Conservation (phyloP, 2,888 invertebrate genomes). For the Tetropium fuscum region DNA sequence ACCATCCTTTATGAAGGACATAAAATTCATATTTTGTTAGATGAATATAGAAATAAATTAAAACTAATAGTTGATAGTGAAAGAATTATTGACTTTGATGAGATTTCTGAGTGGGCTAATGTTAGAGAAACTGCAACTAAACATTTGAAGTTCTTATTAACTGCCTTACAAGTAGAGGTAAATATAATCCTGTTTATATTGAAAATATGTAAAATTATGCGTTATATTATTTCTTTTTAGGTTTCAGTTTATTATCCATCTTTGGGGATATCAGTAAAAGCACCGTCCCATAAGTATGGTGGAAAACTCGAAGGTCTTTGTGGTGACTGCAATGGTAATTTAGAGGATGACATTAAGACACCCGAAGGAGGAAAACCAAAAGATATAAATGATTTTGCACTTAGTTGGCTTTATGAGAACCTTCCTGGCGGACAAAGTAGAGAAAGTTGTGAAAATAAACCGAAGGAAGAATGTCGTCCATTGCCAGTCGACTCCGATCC, state of each 20-base stretch:
- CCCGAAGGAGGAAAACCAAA: conserved; percentile 69
- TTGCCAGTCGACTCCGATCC: conserved; percentile 75
- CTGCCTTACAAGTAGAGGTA: conserved; percentile 80
- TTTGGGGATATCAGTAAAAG: conserved; percentile 69
- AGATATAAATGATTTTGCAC: conserved; percentile 68
- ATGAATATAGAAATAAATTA: conserved; percentile 52
- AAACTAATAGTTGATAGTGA: conserved; percentile 68
- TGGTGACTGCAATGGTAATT: conserved; percentile 78
- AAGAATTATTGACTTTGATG: conserved; percentile 55
- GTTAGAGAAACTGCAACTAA: conserved; percentile 71
- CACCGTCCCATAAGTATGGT: conserved; percentile 80
- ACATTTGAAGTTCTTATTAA: conserved; percentile 74
- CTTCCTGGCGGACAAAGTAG: conserved; percentile 64
- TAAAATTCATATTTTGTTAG: conserved; percentile 62
- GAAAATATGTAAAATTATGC: neutral
- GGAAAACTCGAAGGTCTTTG: conserved; percentile 84
- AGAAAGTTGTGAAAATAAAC: conserved; percentile 60
- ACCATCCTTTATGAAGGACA: conserved; percentile 76
- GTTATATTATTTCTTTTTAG: conserved; percentile 43
- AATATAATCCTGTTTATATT: conserved; percentile 38
- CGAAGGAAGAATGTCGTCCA: conserved; percentile 62
- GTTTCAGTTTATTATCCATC: conserved; percentile 66
- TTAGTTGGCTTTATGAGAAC: conserved; percentile 68
- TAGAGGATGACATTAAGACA: conserved; percentile 70
- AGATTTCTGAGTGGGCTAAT: conserved; percentile 72